Evolutionary conservation across 2,888 invertebrate genomes (phyloP), one percentile per base, ranked within the genome.

Genomic region (Melieria omissa): DNA sequence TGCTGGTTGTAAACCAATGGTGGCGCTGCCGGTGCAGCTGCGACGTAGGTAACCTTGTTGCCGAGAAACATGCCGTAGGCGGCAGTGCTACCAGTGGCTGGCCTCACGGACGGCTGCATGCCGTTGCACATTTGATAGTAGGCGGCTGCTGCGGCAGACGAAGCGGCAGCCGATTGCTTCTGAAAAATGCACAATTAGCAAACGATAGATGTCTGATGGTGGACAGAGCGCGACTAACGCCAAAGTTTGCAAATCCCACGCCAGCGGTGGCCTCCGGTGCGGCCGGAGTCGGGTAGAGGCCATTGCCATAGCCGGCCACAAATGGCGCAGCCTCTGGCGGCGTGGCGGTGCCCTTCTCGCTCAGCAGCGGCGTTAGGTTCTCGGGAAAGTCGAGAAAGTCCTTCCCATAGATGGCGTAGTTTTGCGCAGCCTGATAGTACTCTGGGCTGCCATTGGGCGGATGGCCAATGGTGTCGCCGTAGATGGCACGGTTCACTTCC

Each of bases 391-490:
- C 83, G 0, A 80, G 71, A 70, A 80, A 81, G 12, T 78, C 68
- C 10, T 80, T 78, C 1, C 84, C 84, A 57, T 74, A 78, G 0
- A 85, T 54, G 0, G 84, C 83, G 71, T 85, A 86, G 5, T 82
- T 80, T 72, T 86, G 84, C 6, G 86, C 86, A 0, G 83, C 82
- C 73, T 82, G 80, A 71, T 78, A 80, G 47, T 84, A 84, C 16
- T 81, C 82, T 0, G 73, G 67, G 41, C 79, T 80, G 12, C 79
- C 81, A 14, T 75, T 75, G 5, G 76, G 62, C 16, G 85, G 85
- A 73, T 84, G 82, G 0, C 79, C 83, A 0, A 70, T 61, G 0
- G 77, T 78, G 29, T 81, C 77, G 16, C 79, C 80, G 55, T 80
- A 82, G n/a, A 86, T 80, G 0, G 82, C 79, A 8, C 77, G 79